Percentiles rank a stretch among this genome's conserved stretches.
Conservation (phyloP, 2,888 invertebrate species). For the Slavum lentiscoides region DNA sequence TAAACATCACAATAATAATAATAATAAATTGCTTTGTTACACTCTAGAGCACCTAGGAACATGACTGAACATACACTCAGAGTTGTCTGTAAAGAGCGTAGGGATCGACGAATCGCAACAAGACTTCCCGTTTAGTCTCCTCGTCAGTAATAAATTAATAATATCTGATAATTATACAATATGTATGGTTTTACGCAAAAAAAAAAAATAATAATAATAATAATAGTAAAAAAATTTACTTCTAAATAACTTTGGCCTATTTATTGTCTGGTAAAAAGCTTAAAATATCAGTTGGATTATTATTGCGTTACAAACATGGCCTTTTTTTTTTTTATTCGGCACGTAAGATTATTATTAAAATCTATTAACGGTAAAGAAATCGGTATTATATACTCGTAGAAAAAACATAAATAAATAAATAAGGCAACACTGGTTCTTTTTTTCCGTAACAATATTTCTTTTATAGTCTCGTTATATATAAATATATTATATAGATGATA, state of each 20-base stretch:
- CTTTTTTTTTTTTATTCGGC: constrained; percentile 1
- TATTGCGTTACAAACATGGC: constrained; percentile 23
- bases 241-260: constrained; percentile 47
- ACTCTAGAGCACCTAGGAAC: constrained; percentile 52
- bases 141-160: constrained; percentile 26
- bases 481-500: background rate
- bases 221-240: constrained; percentile 34
- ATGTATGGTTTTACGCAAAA: constrained; percentile 13
- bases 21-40: constrained; percentile 30
- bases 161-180: background rate
- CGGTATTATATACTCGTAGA: constrained; percentile 10
- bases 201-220: background rate
- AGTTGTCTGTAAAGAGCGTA: constrained; percentile 42
- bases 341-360: background rate
- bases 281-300: constrained; percentile 38
- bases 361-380: constrained; percentile 31
- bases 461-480: background rate
- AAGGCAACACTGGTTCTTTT: constrained; percentile 42
- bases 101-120: constrained; percentile 29
- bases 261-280: constrained; percentile 50
- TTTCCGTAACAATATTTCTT: constrained; percentile 21
- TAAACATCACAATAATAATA: constrained; percentile 20
- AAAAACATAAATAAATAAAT: background rate
- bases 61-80: constrained; percentile 32
- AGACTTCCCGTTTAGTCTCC: constrained; percentile 23